Base-by-base conservation (phyloP, 2,113 vertebrate species). In the Pygoscelis antarcticus region DNA sequence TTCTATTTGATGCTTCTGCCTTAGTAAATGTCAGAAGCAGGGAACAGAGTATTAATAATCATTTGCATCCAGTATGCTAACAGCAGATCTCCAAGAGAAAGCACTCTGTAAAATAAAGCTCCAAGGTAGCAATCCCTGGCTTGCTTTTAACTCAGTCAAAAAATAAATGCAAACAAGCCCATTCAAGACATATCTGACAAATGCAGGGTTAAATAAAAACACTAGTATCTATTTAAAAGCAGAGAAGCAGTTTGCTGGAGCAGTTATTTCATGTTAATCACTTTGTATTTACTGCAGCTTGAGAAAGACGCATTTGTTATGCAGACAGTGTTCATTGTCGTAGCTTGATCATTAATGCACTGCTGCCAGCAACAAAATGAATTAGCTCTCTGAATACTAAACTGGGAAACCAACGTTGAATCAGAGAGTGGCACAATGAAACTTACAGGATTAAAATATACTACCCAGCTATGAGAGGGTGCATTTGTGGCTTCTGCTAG, bases 251-350 rank as follows among this genome's bases (percentile, higher is more conserved):
- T 98, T 96, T 97, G 83, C 94, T 90, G 71, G 84, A 97, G 95
- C 95, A 97, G 95, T 95, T 97, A 97, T 97, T 98, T 96, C 96
- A 94, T 96, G 96, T 98, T 98, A 97, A 98, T 98, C 97, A 96
- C 95, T 98, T 87, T 96, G 94, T 98, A 96, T 98, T 97, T 97
- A 97, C 97, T 96, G 98, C 96, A 95, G 95, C 97, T 98, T 76
- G 83, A 97, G 97, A 98, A 98, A 98, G 97, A 95, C 95, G 5
- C 91, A 95, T 98, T 98, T 98, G 98, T 98, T 97, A 98, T 98
- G 97, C 98, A 97, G 97, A 98, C 97, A 97, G 97, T 96, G 98
- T 98, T 97, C 98, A 96, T 97, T 97, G 97, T 98, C 69, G 79
- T 97, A 82, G 96, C 91, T 95, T 95, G 96, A 97, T 97, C 96